Evolutionary conservation across 2,888 invertebrate genomes (phyloP), one percentile per base, ranked within the genome.

Genomic region (Acanthosoma haemorrhoidale): DNA sequence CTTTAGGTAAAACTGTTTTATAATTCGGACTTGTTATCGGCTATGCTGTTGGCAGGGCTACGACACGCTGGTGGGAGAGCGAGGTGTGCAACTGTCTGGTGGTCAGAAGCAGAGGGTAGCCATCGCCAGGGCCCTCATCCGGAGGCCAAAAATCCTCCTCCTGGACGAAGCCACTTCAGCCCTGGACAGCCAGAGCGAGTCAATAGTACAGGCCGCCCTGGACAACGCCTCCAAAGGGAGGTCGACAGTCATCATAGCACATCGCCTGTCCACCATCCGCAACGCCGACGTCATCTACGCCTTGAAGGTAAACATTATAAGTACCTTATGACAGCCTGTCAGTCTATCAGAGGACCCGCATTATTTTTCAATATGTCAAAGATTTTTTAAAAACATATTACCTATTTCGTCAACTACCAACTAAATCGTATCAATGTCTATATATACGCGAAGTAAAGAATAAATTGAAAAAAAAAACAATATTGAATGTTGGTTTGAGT

Each of bases 111-210:
- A 94, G 79, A 83, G 93, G 70, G 90, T 94, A 51, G 94, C 94
- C 2, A 94, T 95, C 75, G 95, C 95, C 0, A 83, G 95, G 71
- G 94, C 94, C 0, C 81, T 95, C 11, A 85, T 95, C 2, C 83
- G 90, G 43, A 85, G 91, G 77, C 94, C 94, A 0, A 85, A 85
- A 71, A 89, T 95, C 73, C 80, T 92, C 29, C 81, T 92, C 1
- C 79, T 92, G 16, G 94, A 95, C 76, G 94, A 95, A 80, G 94
- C 94, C 0, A 95, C 95, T 1, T 93, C 93, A 1, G 94, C 94
- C 0, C 82, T 94, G 21, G 94, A 94, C 78, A 89, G 90, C 0
- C 86, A 88, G 21, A 93, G 92, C 73, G 96, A 96, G 81, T 85
- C 88, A 0, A 87, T 90, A 78, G 94, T 96, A 0, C 94, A 95